These are phyloP conservation scores for Tethea ocularis DNA, from an alignment of 2,888 invertebrate species.

Conservation along the genomic window DNA sequence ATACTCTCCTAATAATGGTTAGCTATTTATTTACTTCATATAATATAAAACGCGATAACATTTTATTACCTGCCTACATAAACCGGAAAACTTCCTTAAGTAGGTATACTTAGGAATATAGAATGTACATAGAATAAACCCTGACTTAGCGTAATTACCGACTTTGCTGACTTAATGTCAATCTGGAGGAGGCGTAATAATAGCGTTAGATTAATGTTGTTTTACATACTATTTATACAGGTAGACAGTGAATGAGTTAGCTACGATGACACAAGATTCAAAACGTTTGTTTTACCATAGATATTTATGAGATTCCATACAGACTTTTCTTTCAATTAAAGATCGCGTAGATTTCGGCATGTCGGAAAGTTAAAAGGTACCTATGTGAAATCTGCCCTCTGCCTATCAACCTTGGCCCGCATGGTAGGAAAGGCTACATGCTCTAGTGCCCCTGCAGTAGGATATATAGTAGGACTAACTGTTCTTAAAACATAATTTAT, in stretches of 20 bases:
- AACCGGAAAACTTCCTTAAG: constrained; percentile 3
- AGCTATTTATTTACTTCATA: not conserved
- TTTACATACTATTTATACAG: not conserved
- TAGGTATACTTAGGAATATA: not conserved
- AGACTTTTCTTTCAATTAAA: too few species aligned
- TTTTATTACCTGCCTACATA: constrained; percentile 6
- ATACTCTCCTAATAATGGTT: not conserved
- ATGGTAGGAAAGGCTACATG: too few species aligned
- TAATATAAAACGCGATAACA: constrained; percentile 4
- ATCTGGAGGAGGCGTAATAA: not conserved
- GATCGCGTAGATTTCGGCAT: too few species aligned
- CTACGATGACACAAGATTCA: too few species aligned
- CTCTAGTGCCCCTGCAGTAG: too few species aligned
- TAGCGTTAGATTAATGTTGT: not conserved
- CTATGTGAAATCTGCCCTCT: too few species aligned
- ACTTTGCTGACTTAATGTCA: not conserved
- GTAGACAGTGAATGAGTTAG: not conserved
- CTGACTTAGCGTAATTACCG: not conserved
- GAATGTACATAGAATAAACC: not conserved
- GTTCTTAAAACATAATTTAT: too few species aligned
- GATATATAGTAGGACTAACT: too few species aligned
- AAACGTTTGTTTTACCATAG: too few species aligned
- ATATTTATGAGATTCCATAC: too few species aligned
- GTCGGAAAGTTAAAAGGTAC: too few species aligned
- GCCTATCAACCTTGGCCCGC: too few species aligned